Conservation (phyloP, 2,888 invertebrate genomes). For the Lochmaea capreae region DNA sequence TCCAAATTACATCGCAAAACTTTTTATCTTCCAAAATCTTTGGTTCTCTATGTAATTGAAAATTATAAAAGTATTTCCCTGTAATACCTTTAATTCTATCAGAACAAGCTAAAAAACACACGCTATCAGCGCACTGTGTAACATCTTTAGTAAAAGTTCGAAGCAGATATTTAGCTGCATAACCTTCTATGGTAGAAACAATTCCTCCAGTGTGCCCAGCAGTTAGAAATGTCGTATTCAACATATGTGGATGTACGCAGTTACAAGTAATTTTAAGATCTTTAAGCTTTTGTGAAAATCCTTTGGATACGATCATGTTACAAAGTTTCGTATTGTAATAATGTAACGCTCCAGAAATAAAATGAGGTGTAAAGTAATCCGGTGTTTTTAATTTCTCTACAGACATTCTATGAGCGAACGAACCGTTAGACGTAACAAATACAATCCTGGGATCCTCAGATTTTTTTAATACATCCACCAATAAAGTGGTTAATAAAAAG, state of each 20-base stretch:
- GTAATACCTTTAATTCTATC: slow-evolving; percentile 37
- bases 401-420: slow-evolving; percentile 42
- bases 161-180: slow-evolving; percentile 31
- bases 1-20: slow-evolving; percentile 48
- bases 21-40: slow-evolving; percentile 39
- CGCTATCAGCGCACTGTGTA: slow-evolving; percentile 40
- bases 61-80: slow-evolving; percentile 51
- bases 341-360: slow-evolving; percentile 44
- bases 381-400: slow-evolving; percentile 35
- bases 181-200: slow-evolving; percentile 22
- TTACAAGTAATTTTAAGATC: slow-evolving; percentile 45
- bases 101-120: slow-evolving; percentile 48
- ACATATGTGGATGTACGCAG: slow-evolving; percentile 52
- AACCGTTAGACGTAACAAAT: slow-evolving; percentile 45
- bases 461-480: slow-evolving; percentile 63
- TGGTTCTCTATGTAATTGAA: slow-evolving; percentile 44
- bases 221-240: slow-evolving; percentile 48
- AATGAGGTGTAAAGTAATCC: slow-evolving; percentile 36
- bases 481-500: slow-evolving; percentile 74
- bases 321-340: slow-evolving; percentile 53
- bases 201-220: slow-evolving; percentile 17
- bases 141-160: slow-evolving; percentile 42
- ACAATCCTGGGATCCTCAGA: slow-evolving; percentile 40
- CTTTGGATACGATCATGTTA: slow-evolving; percentile 51
- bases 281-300: slow-evolving; percentile 43